Evolutionary conservation across 2,888 invertebrate species (phyloP).

Genomic region (Coenonympha arcania): DNA sequence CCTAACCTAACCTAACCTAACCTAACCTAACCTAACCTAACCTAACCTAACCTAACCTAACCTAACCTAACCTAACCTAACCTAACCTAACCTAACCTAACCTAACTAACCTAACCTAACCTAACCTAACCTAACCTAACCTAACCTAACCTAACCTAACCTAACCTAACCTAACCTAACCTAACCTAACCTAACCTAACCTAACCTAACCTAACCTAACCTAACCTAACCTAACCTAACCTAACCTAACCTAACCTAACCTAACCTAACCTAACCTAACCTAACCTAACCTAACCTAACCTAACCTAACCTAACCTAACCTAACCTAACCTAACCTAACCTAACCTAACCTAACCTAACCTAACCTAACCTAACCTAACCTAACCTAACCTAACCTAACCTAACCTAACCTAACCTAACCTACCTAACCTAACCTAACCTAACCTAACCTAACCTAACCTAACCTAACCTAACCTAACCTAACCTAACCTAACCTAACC

Average conservation of each 20-base stretch:
- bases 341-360: slow-evolving; percentile 22
- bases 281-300: slow-evolving; percentile 17
- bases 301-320: slow-evolving; percentile 9
- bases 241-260: slow-evolving; percentile 25
- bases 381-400: slow-evolving; percentile 20
- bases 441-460: slow-evolving; percentile 22
- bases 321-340: slow-evolving; percentile 21
- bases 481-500: slow-evolving; percentile 13
- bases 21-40: slow-evolving; percentile 30
- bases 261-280: slow-evolving; percentile 25
- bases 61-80: slow-evolving; percentile 28
- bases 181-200: slow-evolving; percentile 21
- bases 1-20: slow-evolving; percentile 27
- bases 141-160: slow-evolving; percentile 26
- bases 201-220: slow-evolving; percentile 12
- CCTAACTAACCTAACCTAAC: slow-evolving; percentile 25
- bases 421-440: slow-evolving; percentile 22
- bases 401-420: no score
- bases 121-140: slow-evolving; percentile 27
- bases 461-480: slow-evolving; percentile 23
- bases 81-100: slow-evolving; percentile 25
- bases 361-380: slow-evolving; percentile 24
- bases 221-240: slow-evolving; percentile 22
- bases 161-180: slow-evolving; percentile 22
- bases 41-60: slow-evolving; percentile 28